These are phyloP conservation scores for Subanguina moxae DNA, from an alignment of 1,140 invertebrate genomes.

Conservation along the genomic window DNA sequence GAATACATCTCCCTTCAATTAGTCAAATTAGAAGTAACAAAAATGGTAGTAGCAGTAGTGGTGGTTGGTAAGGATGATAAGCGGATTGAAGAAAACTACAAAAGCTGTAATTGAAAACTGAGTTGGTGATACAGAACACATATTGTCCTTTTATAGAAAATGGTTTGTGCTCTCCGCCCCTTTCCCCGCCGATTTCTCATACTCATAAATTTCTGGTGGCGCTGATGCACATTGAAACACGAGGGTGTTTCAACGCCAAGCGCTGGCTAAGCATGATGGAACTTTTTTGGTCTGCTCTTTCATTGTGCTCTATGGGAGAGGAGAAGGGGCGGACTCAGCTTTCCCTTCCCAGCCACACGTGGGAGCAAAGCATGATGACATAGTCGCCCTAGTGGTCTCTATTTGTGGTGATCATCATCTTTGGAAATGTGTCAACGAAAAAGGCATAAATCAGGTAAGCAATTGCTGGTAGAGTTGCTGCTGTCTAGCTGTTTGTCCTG, in stretches of 20 bases:
- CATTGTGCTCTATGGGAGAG: neutral
- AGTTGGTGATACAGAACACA: neutral
- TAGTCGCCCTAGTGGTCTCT: neutral
- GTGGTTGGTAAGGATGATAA: neutral
- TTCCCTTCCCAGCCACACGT: neutral
- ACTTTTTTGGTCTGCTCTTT: neutral
- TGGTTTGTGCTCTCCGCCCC: neutral
- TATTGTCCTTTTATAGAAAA: neutral
- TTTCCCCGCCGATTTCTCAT: neutral
- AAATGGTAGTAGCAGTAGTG: neutral
- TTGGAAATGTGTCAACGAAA: neutral
- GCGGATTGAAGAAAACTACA: neutral
- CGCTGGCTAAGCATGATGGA: slow-evolving; percentile 4
- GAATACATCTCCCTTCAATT: neutral
- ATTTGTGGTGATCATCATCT: neutral
- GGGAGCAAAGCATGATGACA: slow-evolving; percentile 4
- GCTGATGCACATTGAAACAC: neutral
- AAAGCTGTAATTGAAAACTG: neutral
- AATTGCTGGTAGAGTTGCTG: too few species aligned
- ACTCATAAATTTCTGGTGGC: too few species aligned
- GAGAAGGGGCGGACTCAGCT: neutral
- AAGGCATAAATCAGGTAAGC: neutral
- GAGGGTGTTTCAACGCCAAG: neutral
- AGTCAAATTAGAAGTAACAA: neutral
- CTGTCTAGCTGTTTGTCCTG: neutral